These are phyloP conservation scores for Alexandromys fortis DNA, from an alignment of 2,113 vertebrate species.

Conservation along the genomic window DNA sequence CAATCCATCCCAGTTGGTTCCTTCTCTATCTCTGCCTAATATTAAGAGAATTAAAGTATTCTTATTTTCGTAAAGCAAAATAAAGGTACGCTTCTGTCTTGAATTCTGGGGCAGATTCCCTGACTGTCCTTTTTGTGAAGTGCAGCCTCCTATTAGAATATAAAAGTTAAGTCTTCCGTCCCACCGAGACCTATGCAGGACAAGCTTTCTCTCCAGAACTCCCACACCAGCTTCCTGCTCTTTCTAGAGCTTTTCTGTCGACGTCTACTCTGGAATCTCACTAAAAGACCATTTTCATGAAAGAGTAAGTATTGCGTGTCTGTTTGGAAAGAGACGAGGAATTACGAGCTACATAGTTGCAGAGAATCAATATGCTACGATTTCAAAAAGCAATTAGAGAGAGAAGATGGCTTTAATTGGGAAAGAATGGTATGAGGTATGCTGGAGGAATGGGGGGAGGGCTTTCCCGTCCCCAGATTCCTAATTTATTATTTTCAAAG, in stretches of 20 bases:
- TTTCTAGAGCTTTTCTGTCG: neutral
- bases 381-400: slow-evolving; percentile 13
- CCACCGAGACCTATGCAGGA: neutral
- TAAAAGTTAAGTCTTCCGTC: neutral
- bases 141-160: neutral
- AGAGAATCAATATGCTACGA: neutral
- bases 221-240: neutral
- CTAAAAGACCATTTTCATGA: neutral
- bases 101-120: neutral
- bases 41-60: slow-evolving; percentile 35
- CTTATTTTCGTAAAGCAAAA: slow-evolving; percentile 27
- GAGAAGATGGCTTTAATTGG: neutral
- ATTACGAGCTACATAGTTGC: neutral
- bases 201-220: neutral
- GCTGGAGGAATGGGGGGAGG: neutral
- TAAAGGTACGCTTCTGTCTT: slow-evolving; percentile 2
- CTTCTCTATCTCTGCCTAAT: neutral
- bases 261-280: neutral
- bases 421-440: neutral
- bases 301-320: neutral
- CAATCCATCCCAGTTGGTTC: neutral
- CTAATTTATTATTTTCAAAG: neutral
- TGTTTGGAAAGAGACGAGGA: neutral
- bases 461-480: neutral
- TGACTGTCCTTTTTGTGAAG: neutral